These are phyloP conservation scores for Odontomyia ornata DNA, from an alignment of 2,888 invertebrate genomes.

Conservation along the genomic window DNA sequence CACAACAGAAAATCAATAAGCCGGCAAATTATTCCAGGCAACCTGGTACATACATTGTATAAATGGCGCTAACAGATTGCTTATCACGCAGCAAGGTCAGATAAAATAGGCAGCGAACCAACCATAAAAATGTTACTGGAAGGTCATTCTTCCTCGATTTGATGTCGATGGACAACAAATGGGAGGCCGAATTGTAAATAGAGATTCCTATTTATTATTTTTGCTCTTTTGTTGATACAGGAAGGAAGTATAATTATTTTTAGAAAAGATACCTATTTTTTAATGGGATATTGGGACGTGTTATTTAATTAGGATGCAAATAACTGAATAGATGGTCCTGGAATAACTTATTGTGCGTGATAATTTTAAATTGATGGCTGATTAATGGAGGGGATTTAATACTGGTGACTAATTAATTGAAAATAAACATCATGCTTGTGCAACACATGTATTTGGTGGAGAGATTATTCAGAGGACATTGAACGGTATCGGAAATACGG, in stretches of 20 bases:
- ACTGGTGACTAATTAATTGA: no score
- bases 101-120: background rate
- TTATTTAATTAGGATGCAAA: background rate
- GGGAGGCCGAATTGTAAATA: background rate
- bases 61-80: background rate
- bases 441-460: no score
- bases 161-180: conserved; percentile 13
- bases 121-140: background rate
- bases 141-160: conserved; percentile 8
- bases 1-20: background rate
- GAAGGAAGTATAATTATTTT: background rate
- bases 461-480: no score
- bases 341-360: no score
- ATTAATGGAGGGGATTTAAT: no score
- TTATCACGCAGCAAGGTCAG: conserved; percentile 10
- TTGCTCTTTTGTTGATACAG: conserved; percentile 1
- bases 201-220: conserved; percentile 6
- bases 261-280: background rate
- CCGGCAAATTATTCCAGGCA: background rate
- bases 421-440: no score
- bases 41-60: background rate
- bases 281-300: background rate
- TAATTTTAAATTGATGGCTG: no score
- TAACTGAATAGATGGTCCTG: background rate
- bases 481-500: no score